Evolutionary conservation across 2,797 vertebrate species (phyloP).

Genomic region (Astyanax mexicanus): DNA sequence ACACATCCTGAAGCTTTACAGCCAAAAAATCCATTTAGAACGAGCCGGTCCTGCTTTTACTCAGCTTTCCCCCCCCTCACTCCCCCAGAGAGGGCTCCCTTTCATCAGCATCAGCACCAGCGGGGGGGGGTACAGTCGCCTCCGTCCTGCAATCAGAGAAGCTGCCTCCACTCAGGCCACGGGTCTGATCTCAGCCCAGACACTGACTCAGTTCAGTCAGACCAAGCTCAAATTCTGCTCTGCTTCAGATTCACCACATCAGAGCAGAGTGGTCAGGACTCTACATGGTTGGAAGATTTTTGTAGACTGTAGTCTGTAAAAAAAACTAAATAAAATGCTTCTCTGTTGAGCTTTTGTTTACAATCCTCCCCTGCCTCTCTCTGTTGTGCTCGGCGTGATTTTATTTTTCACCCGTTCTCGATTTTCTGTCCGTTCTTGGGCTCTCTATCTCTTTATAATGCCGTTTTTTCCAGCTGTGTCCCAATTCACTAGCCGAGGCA

Average conservation of each 20-base stretch:
- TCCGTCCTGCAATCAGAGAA: conserved; percentile 1
- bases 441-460: too few species aligned
- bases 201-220: not conserved
- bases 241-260: not conserved
- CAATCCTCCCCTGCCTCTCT: too few species aligned
- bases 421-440: too few species aligned
- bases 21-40: conserved; percentile 43
- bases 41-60: conserved; percentile 10
- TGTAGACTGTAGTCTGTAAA: too few species aligned
- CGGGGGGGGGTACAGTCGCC: not conserved
- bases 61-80: not conserved
- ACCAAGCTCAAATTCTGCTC: not conserved
- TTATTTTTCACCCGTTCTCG: too few species aligned
- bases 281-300: too few species aligned
- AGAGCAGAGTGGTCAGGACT: not conserved
- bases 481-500: too few species aligned
- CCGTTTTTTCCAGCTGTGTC: too few species aligned
- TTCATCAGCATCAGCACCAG: conserved; percentile 33
- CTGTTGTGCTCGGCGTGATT: too few species aligned
- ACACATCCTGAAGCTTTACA: conserved; percentile 1
- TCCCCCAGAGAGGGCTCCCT: conserved; percentile 16
- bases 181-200: not conserved
- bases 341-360: too few species aligned
- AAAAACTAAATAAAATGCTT: too few species aligned
- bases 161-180: too few species aligned